Conservation (phyloP, 2,888 invertebrate genomes). For the Yponomeuta sedellus region DNA sequence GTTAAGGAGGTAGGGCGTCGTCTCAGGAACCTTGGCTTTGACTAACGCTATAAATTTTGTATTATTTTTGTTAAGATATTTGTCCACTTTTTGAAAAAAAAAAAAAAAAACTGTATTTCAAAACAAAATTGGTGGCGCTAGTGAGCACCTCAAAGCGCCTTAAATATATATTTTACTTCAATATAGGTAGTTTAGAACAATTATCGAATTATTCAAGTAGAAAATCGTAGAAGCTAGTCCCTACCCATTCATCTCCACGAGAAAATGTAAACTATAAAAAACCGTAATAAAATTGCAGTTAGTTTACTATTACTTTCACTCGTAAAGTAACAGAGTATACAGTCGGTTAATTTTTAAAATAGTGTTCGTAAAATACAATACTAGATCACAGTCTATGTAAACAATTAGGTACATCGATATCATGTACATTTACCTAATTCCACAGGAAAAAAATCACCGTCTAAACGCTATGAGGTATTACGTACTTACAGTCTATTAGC, state of each 20-base stretch:
- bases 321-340: not conserved
- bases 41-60: too few relatives aligned
- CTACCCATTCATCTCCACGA: not conserved
- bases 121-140: too few relatives aligned
- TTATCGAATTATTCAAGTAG: slow-evolving; percentile 15
- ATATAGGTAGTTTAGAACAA: slow-evolving; percentile 9
- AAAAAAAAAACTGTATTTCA: too few relatives aligned
- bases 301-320: not conserved
- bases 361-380: slow-evolving; percentile 71
- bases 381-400: slow-evolving; percentile 75
- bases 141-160: too few relatives aligned
- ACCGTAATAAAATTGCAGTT: not conserved
- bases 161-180: too few relatives aligned
- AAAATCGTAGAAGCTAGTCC: slow-evolving; percentile 18
- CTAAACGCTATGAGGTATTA: slow-evolving; percentile 25
- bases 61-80: too few relatives aligned
- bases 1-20: too few relatives aligned
- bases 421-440: slow-evolving; percentile 58
- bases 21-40: too few relatives aligned
- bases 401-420: slow-evolving; percentile 51
- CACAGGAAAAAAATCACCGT: slow-evolving; percentile 50
- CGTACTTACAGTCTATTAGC: too few relatives aligned
- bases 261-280: not conserved
- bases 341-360: slow-evolving; percentile 48
- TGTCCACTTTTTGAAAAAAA: too few relatives aligned